Conservation (phyloP, 2,888 invertebrate genomes). For the Netelia virgata region DNA sequence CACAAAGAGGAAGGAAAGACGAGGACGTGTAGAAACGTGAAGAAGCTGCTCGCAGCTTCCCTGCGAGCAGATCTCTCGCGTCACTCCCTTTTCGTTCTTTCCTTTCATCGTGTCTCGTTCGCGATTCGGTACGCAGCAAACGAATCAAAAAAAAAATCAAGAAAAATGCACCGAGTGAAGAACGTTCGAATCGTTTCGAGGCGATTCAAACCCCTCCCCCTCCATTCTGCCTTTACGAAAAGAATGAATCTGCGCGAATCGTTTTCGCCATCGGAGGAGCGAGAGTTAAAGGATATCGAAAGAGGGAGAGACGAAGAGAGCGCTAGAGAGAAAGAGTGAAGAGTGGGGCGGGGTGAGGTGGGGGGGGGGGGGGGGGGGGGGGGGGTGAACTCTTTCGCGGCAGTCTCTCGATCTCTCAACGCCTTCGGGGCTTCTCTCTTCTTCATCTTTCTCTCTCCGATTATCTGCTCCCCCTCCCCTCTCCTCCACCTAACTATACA, state of each 20-base stretch:
- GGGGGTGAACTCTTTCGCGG: conserved; percentile 56
- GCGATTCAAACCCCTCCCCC: conserved; percentile 31
- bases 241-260: conserved; percentile 66
- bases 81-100: conserved; percentile 43
- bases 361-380: conserved; percentile 2
- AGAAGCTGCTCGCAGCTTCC: conserved; percentile 11
- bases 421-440: conserved; percentile 55
- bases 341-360: no score
- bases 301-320: conserved; percentile 41
- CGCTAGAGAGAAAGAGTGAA: conserved; percentile 3
- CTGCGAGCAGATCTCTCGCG: conserved; percentile 42
- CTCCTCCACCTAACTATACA: conserved; percentile 1
- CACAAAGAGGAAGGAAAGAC: conserved; percentile 25
- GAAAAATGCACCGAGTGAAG: conserved; percentile 29
- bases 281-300: conserved; percentile 42
- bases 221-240: conserved; percentile 37
- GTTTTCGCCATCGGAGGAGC: conserved; percentile 61
- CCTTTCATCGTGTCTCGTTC: conserved; percentile 40
- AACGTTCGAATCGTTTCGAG: conserved; percentile 60
- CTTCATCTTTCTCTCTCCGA: conserved; percentile 38
- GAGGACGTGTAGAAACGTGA: conserved; percentile 18
- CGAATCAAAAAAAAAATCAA: conserved; percentile 22
- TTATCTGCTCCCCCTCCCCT: conserved; percentile 27
- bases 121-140: conserved; percentile 60
- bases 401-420: conserved; percentile 63